phyloP scores from a whole-genome alignment of 2,888 invertebrate species.

The Caenorhabditis sulstoni region DNA sequence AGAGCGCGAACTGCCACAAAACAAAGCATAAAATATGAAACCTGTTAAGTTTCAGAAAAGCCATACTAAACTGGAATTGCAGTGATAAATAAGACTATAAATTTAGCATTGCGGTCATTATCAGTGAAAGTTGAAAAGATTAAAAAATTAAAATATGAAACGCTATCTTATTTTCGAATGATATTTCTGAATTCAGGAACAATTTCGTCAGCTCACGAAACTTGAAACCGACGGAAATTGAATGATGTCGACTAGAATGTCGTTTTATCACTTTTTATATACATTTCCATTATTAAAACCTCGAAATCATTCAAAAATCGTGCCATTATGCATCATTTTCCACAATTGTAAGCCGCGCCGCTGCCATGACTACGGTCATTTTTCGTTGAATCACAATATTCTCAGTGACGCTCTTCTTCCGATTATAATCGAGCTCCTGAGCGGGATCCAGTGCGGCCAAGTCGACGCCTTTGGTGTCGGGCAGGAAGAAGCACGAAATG shows the following conservation, averaged over 20 bases:
- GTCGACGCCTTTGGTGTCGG: constrained; percentile 69
- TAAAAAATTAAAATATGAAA: too few relatives aligned
- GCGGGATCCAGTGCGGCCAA: constrained; percentile 46
- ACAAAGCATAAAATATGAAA: constrained; percentile 19
- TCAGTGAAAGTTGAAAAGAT: too few relatives aligned
- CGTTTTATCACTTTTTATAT: too few relatives aligned
- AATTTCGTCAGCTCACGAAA: background rate
- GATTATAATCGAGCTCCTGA: constrained; percentile 34
- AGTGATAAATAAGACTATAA: constrained; percentile 15
- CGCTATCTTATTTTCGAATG: too few relatives aligned
- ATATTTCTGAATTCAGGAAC: background rate
- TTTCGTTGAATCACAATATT: constrained; percentile 39
- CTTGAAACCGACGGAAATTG: background rate
- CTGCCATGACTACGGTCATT: constrained; percentile 17
- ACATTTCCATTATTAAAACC: too few relatives aligned
- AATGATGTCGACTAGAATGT: background rate
- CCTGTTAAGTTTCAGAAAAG: constrained; percentile 18
- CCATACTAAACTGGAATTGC: constrained; percentile 14
- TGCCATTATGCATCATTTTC: constrained; percentile 30
- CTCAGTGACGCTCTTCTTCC: constrained; percentile 40
- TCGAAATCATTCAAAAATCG: too few relatives aligned
- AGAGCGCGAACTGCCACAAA: constrained; percentile 26
- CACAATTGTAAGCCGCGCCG: background rate
- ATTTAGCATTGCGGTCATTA: too few relatives aligned
- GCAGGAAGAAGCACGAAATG: constrained; percentile 63